Conservation (phyloP, 2,113 vertebrate genomes). For the Rhodinocichla rosea region DNA sequence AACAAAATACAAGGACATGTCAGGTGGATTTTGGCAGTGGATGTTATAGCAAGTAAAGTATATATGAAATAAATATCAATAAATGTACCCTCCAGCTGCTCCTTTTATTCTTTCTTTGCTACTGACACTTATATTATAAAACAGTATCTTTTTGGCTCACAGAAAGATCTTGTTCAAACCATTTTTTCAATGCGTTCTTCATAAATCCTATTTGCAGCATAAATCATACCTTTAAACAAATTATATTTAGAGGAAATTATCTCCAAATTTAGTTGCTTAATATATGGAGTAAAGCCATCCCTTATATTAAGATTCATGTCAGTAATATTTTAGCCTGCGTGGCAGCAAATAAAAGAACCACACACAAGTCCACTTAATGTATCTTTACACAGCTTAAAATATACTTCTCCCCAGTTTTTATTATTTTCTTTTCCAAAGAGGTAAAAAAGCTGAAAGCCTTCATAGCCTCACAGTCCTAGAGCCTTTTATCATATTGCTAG, state of each 20-base stretch:
- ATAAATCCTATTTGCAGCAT: conserved; percentile 31
- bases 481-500: neutral
- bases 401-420: neutral
- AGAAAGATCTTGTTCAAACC: conserved; percentile 7
- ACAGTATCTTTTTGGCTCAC: neutral
- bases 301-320: neutral
- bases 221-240: conserved; percentile 3
- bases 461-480: neutral
- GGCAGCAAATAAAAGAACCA: neutral
- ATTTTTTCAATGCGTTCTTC: neutral
- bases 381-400: neutral
- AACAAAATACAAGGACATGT: neutral
- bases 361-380: neutral
- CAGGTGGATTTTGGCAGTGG: neutral
- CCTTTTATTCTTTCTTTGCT: neutral
- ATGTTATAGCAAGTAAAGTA: neutral
- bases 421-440: neutral
- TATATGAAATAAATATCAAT: conserved; percentile 8
- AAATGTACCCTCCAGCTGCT: neutral
- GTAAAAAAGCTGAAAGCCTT: neutral
- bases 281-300: neutral
- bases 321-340: neutral
- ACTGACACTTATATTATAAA: neutral
- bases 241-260: conserved; percentile 1
- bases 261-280: neutral